Percentiles rank a stretch among this genome's conserved stretches.
Conservation (phyloP, 2,797 vertebrate species). For the Phaenicophaeus curvirostris region DNA sequence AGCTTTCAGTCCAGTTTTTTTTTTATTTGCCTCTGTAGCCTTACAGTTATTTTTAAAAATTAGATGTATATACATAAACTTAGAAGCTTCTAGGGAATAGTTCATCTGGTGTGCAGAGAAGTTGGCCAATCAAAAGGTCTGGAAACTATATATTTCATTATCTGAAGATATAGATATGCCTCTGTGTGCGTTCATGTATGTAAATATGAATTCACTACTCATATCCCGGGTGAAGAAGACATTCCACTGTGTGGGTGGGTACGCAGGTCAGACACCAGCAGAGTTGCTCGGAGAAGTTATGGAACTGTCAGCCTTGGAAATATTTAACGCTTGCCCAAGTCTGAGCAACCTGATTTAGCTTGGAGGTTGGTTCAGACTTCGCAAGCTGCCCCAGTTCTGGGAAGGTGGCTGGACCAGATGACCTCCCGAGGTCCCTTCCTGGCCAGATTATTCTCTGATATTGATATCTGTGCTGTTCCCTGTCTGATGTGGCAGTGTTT, state of each 20-base stretch:
- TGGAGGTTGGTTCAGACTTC: not conserved
- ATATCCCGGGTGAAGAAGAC: not conserved
- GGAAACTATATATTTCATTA: not conserved
- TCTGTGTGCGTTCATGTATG: not conserved
- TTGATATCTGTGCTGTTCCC: not conserved
- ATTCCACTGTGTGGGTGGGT: not conserved
- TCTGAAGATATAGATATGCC: not conserved
- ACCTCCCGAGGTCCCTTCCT: not conserved
- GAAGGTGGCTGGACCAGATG: not conserved
- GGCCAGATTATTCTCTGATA: not conserved
- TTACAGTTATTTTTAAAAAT: not conserved
- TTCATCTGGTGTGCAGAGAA: not conserved
- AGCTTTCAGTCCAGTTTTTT: not conserved
- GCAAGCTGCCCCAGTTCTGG: not conserved
- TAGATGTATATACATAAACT: not conserved
- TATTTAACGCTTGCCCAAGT: accelerated
- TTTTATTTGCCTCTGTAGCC: not conserved
- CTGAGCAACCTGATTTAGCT: not conserved
- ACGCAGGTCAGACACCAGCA: not conserved
- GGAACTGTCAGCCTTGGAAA: not conserved
- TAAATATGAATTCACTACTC: not conserved
- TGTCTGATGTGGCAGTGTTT: not conserved
- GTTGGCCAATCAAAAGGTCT: not conserved
- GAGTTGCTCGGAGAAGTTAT: not conserved
- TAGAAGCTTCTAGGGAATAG: not conserved